phyloP scores from a whole-genome alignment of 2,888 invertebrate genomes.

The Drosophila prolongata region DNA sequence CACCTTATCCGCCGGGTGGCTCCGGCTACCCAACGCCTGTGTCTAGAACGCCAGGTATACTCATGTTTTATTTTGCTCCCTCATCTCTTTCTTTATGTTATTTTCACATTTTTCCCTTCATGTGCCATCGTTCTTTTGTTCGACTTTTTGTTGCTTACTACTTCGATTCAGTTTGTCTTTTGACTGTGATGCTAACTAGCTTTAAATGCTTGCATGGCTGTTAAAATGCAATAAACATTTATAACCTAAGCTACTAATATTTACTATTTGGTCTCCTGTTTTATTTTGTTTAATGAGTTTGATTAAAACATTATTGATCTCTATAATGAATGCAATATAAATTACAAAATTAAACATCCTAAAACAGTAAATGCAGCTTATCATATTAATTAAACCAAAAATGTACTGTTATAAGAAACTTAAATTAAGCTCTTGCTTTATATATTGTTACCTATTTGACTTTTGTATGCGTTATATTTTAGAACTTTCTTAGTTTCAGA shows the following conservation, averaged over 20 bases:
- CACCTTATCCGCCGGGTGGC: conserved; percentile 84
- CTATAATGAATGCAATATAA: too few species aligned
- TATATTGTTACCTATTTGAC: too few species aligned
- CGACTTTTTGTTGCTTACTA: conserved; percentile 10
- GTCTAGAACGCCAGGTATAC: conserved; percentile 85
- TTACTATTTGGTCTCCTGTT: too few species aligned
- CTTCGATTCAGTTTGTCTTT: neutral
- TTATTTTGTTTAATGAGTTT: too few species aligned
- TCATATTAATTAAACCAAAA: too few species aligned
- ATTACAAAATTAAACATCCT: too few species aligned
- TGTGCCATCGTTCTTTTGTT: conserved; percentile 10
- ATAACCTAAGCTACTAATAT: neutral
- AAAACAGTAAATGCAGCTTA: too few species aligned
- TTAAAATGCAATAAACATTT: neutral
- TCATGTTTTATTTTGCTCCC: conserved; percentile 63
- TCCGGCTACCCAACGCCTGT: conserved; percentile 83
- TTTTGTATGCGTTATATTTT: neutral
- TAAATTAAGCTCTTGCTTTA: neutral
- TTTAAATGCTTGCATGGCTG: conserved; percentile 7
- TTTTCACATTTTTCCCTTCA: conserved; percentile 11
- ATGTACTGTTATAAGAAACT: too few species aligned
- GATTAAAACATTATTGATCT: too few species aligned
- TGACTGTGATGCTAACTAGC: conserved; percentile 1
- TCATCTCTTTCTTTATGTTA: conserved; percentile 36
- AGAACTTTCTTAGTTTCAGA: neutral